Percentiles rank a stretch among this genome's conserved stretches.
These are phyloP conservation scores for Parnassius apollo DNA, from an alignment of 2,888 invertebrate genomes.

Conservation along the genomic window DNA sequence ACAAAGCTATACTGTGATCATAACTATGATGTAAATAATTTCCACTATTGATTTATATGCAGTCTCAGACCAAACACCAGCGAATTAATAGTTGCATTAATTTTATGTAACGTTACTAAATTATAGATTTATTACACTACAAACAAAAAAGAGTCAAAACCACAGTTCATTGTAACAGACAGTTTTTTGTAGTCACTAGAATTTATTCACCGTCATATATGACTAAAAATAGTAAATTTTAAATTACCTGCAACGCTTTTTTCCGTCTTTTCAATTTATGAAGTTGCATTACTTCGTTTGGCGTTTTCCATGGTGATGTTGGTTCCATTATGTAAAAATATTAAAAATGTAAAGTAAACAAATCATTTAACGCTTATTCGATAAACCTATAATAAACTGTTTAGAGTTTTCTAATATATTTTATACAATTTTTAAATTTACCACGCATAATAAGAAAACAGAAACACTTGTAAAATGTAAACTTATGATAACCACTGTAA, in stretches of 20 bases:
- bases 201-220: slow-evolving; percentile 37
- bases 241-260: slow-evolving; percentile 85
- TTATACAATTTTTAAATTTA: slow-evolving; percentile 22
- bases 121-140: too few species aligned
- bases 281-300: slow-evolving; percentile 85
- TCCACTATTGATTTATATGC: too few species aligned
- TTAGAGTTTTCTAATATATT: slow-evolving; percentile 7
- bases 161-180: too few species aligned
- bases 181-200: too few species aligned
- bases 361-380: not conserved
- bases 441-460: not conserved
- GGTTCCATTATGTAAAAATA: slow-evolving; percentile 56
- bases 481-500: slow-evolving; percentile 1
- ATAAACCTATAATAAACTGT: not conserved
- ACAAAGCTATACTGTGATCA: too few species aligned
- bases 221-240: not conserved
- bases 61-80: too few species aligned
- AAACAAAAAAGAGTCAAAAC: too few species aligned
- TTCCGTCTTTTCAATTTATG: slow-evolving; percentile 89
- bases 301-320: slow-evolving; percentile 82
- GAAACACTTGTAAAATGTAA: not conserved
- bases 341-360: not conserved
- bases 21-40: too few species aligned
- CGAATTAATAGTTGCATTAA: too few species aligned
- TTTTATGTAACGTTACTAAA: too few species aligned